These are phyloP conservation scores for Asteroscopus sphinx DNA, from an alignment of 2,888 invertebrate species.

Conservation along the genomic window DNA sequence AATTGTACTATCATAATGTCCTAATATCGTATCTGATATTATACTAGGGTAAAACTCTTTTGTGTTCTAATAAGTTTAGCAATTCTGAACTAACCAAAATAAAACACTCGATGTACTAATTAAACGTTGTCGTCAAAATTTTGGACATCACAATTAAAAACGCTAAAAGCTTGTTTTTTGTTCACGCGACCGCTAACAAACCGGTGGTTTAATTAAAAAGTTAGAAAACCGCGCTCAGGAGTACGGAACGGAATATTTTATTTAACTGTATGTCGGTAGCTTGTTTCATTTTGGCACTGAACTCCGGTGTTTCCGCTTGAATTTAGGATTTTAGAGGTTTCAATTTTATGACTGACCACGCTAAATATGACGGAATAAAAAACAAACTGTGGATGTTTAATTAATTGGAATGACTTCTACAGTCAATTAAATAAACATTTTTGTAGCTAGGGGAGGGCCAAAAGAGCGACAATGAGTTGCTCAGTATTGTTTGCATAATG, in stretches of 20 bases:
- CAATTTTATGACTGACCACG: constrained; percentile 23
- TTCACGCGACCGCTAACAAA: constrained; percentile 34
- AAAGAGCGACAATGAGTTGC: too few relatives aligned
- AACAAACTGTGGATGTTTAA: not conserved
- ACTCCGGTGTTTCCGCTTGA: constrained; percentile 27
- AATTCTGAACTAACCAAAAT: constrained; percentile 7
- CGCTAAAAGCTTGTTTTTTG: constrained; percentile 49
- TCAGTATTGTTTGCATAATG: too few relatives aligned
- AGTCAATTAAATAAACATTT: too few relatives aligned
- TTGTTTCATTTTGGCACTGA: constrained; percentile 26
- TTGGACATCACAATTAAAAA: constrained; percentile 26
- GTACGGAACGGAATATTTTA: constrained; percentile 37
- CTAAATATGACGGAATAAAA: not conserved
- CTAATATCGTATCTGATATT: too few relatives aligned
- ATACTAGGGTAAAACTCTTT: too few relatives aligned
- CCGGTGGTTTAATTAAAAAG: constrained; percentile 54
- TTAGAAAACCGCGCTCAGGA: constrained; percentile 40
- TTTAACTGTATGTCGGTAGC: constrained; percentile 13
- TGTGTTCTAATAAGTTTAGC: not conserved
- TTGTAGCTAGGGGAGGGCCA: too few relatives aligned
- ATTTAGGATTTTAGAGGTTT: constrained; percentile 34
- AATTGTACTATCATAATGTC: too few relatives aligned
- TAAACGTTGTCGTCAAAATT: constrained; percentile 1
- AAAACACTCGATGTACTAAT: not conserved
- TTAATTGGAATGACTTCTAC: too few relatives aligned